phyloP scores from a whole-genome alignment of 2,113 vertebrate genomes.

The Spermophilus dauricus region DNA sequence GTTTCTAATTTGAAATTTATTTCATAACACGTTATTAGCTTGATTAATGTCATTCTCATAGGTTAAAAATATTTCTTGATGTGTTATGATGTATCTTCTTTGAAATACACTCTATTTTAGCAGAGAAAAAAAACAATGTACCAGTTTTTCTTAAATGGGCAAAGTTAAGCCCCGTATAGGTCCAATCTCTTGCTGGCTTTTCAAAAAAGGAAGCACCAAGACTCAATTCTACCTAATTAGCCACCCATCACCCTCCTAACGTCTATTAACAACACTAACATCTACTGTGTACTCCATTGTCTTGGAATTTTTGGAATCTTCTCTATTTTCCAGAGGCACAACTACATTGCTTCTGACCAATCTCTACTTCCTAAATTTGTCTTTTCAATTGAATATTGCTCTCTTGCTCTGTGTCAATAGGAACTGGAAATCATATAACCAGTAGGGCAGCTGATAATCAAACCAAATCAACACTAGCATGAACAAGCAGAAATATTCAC shows the following conservation, averaged over 20 bases:
- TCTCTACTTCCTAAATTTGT: constrained; percentile 15
- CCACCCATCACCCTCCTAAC: neutral
- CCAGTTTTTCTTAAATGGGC: neutral
- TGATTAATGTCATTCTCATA: constrained; percentile 65
- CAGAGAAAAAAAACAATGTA: neutral
- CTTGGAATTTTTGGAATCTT: neutral
- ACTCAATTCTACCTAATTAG: neutral
- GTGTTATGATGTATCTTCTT: neutral
- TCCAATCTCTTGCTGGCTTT: neutral
- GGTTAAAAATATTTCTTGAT: constrained; percentile 57
- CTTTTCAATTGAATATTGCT: neutral
- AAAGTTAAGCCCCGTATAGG: neutral
- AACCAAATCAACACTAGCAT: neutral
- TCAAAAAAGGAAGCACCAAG: neutral
- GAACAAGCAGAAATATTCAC: neutral
- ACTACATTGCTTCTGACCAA: neutral
- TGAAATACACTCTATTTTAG: constrained; percentile 5
- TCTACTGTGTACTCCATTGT: neutral
- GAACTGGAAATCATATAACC: neutral
- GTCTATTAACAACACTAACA: neutral
- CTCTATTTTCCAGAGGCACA: neutral
- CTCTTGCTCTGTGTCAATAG: neutral
- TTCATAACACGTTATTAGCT: constrained; percentile 71
- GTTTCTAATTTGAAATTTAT: constrained; percentile 70
- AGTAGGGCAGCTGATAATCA: neutral